These are phyloP conservation scores for Hyperoplus lanceolatus DNA, from an alignment of 2,797 vertebrate genomes.

Conservation along the genomic window DNA sequence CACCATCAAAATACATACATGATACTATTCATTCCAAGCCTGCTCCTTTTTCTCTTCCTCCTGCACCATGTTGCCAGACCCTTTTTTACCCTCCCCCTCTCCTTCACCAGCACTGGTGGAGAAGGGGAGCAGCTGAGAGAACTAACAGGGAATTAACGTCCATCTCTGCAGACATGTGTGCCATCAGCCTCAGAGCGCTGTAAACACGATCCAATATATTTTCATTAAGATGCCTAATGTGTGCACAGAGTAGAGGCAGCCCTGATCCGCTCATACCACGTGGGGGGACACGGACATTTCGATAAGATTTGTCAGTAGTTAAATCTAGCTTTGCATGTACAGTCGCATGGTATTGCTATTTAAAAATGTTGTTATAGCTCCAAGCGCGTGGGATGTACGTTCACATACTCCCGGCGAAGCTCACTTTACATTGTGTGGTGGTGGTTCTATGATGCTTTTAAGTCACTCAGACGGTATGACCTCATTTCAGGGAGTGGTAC, in stretches of 20 bases:
- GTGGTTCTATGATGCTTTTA: slow-evolving; percentile 46
- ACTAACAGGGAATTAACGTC: slow-evolving; percentile 75
- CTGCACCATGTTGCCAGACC: slow-evolving; percentile 39
- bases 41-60: slow-evolving; percentile 27
- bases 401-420: slow-evolving; percentile 8
- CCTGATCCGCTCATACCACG: slow-evolving; percentile 3
- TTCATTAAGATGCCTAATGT: slow-evolving; percentile 56
- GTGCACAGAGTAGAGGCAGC: slow-evolving; percentile 25
- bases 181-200: slow-evolving; percentile 46
- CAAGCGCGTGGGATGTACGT: slow-evolving; percentile 1
- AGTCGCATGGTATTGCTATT: background rate
- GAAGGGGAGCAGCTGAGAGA: slow-evolving; percentile 80
- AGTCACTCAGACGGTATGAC: slow-evolving; percentile 71
- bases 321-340: background rate
- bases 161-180: slow-evolving; percentile 63
- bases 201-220: slow-evolving; percentile 71
- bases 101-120: slow-evolving; percentile 45
- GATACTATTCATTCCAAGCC: slow-evolving; percentile 9
- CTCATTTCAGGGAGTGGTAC: slow-evolving; percentile 82
- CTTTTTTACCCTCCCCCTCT: slow-evolving; percentile 62
- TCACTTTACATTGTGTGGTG: slow-evolving; percentile 14
- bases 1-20: background rate
- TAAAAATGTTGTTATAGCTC: background rate
- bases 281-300: background rate
- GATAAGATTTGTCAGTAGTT: slow-evolving; percentile 22